A percentile compares a stretch with the other conserved stretches of the same genome.
Evolutionary conservation across 2,113 vertebrate species (phyloP).

Genomic region (Dicrurus megarhynchus): DNA sequence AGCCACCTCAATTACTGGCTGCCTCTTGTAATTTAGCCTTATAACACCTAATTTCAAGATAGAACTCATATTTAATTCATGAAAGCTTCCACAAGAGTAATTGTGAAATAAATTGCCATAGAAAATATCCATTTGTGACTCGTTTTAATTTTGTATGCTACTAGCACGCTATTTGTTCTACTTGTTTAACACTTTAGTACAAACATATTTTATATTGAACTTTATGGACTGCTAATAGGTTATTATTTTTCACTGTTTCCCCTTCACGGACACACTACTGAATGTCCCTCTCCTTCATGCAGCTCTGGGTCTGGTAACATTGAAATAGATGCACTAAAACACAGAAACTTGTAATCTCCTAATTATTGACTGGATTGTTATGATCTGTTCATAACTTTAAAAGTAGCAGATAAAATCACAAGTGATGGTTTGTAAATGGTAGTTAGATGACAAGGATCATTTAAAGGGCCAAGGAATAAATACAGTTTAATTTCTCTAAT

Average conservation of each 20-base stretch:
- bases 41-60: slow-evolving; percentile 99
- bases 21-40: slow-evolving; percentile 99
- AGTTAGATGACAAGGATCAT: slow-evolving; percentile 77
- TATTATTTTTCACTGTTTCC: slow-evolving; percentile 52
- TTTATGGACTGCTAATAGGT: slow-evolving; percentile 67
- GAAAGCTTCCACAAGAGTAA: slow-evolving; percentile 95
- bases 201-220: slow-evolving; percentile 78
- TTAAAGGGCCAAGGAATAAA: slow-evolving; percentile 72
- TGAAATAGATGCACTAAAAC: slow-evolving; percentile 46
- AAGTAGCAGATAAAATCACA: slow-evolving; percentile 73
- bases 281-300: slow-evolving; percentile 46
- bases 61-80: slow-evolving; percentile 99
- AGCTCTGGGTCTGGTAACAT: slow-evolving; percentile 33
- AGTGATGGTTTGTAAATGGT: slow-evolving; percentile 74
- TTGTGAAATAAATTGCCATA: slow-evolving; percentile 98
- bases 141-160: slow-evolving; percentile 87
- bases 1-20: slow-evolving; percentile 98
- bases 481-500: slow-evolving; percentile 75
- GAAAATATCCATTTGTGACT: slow-evolving; percentile 93
- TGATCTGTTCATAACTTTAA: slow-evolving; percentile 74
- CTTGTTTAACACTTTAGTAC: slow-evolving; percentile 84
- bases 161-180: slow-evolving; percentile 78
- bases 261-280: background rate
- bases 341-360: slow-evolving; percentile 72
- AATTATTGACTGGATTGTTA: slow-evolving; percentile 70